A percentile compares a stretch with the other conserved stretches of the same genome.
These are phyloP conservation scores for Laticauda colubrina DNA, from an alignment of 2,113 vertebrate species.

Conservation along the genomic window DNA sequence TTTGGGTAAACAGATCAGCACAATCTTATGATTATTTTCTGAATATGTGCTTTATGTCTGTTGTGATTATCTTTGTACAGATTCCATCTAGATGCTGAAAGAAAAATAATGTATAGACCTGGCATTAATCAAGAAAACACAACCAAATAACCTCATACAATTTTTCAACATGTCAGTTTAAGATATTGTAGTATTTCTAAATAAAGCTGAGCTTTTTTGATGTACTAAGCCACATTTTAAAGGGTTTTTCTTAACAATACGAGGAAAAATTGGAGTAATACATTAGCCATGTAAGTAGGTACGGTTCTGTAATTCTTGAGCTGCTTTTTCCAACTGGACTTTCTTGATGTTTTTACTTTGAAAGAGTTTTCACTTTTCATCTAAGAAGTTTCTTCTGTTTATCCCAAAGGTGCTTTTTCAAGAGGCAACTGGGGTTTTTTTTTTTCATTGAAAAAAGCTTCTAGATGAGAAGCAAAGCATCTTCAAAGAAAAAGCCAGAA, in stretches of 20 bases:
- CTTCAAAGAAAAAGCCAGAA: too few species aligned
- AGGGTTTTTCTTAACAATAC: not conserved
- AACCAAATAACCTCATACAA: not conserved
- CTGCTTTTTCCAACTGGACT: not conserved
- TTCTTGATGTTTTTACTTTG: not conserved
- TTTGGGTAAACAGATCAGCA: not conserved
- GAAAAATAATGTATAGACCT: not conserved
- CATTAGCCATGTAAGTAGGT: not conserved
- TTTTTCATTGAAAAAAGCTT: too few species aligned
- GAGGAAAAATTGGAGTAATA: not conserved
- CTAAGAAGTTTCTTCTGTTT: not conserved
- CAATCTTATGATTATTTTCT: not conserved
- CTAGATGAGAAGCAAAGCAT: too few species aligned
- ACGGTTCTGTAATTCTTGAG: not conserved
- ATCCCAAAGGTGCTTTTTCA: too few species aligned
- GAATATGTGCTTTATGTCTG: not conserved
- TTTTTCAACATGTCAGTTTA: not conserved
- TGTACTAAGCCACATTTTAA: not conserved
- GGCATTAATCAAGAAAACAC: not conserved
- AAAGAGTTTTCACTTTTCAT: not conserved
- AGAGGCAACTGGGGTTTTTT: too few species aligned
- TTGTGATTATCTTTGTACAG: not conserved
- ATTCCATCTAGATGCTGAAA: not conserved
- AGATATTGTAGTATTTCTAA: not conserved
- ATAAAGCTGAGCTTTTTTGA: not conserved